Conservation (phyloP, 2,113 vertebrate species). For the Phalacrocorax brasilianus region DNA sequence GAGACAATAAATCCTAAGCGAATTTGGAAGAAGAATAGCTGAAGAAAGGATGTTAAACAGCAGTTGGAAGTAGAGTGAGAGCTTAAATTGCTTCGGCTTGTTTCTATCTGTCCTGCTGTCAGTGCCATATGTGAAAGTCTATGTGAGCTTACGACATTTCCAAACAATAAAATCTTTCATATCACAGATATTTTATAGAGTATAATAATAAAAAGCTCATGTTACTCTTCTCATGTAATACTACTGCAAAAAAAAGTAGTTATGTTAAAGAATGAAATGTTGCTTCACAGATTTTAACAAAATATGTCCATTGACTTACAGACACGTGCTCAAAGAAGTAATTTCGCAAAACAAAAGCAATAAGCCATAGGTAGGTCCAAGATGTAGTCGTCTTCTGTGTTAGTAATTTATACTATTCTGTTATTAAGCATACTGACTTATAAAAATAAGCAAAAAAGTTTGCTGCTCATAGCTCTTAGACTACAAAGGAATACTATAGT, state of each 20-base stretch:
- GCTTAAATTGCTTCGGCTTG: conserved; percentile 55
- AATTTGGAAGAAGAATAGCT: conserved; percentile 55
- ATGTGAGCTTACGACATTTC: neutral
- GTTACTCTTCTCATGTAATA: neutral
- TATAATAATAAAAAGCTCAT: neutral
- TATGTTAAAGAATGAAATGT: neutral
- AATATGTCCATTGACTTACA: neutral
- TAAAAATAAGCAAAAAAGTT: neutral
- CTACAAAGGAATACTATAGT: neutral
- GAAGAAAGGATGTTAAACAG: conserved; percentile 55
- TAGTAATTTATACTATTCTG: neutral
- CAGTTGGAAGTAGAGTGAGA: conserved; percentile 45
- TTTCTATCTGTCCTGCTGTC: conserved; percentile 32
- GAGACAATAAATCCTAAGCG: conserved; percentile 51
- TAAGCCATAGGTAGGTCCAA: neutral
- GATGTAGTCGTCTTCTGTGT: neutral
- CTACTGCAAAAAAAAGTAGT: neutral
- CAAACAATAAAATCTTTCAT: conserved; percentile 10
- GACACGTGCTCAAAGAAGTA: neutral
- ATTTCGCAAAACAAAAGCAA: neutral
- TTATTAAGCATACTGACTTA: neutral
- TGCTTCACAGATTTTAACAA: neutral
- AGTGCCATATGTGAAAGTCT: conserved; percentile 50
- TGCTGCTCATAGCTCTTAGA: neutral
- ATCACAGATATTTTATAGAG: neutral